A percentile compares a stretch with the other conserved stretches of the same genome.
phyloP scores from a whole-genome alignment of 2,797 vertebrate species.

The Decapterus maruadsi region DNA sequence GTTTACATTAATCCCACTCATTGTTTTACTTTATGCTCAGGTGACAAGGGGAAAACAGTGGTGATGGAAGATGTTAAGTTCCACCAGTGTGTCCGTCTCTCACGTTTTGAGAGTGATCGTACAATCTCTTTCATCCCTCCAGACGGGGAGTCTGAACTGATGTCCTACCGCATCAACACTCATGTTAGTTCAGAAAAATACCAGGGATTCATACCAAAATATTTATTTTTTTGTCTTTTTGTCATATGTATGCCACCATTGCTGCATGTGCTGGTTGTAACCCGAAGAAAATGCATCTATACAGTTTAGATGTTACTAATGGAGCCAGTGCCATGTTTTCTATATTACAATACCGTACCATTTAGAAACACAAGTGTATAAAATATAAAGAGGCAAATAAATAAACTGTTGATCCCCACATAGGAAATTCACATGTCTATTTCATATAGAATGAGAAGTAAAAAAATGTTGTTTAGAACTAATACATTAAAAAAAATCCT shows the following conservation, averaged over 20 bases:
- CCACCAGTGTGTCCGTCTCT: constrained; percentile 95
- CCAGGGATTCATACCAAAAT: not conserved
- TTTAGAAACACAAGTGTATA: not conserved
- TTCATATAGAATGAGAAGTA: not conserved
- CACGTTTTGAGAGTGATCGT: constrained; percentile 93
- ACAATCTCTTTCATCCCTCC: constrained; percentile 97
- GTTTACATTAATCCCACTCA: not conserved
- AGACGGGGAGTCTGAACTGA: constrained; percentile 94
- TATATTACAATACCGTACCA: not conserved
- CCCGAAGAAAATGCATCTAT: not conserved
- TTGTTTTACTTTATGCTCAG: constrained; percentile 71
- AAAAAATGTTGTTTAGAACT: not conserved
- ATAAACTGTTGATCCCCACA: not conserved
- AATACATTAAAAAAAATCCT: not conserved
- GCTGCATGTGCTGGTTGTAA: not conserved
- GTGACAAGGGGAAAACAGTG: constrained; percentile 93
- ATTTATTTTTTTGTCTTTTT: not conserved
- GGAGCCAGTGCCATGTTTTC: not conserved
- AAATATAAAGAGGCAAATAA: not conserved
- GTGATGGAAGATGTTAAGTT: constrained; percentile 96
- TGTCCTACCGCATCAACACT: constrained; percentile 95
- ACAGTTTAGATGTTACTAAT: not conserved
- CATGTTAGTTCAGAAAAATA: constrained; percentile 80
- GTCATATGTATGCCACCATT: not conserved
- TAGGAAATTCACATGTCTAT: not conserved